Evolutionary conservation across 2,888 invertebrate species (phyloP).

Genomic region (Tenodera sinensis): DNA sequence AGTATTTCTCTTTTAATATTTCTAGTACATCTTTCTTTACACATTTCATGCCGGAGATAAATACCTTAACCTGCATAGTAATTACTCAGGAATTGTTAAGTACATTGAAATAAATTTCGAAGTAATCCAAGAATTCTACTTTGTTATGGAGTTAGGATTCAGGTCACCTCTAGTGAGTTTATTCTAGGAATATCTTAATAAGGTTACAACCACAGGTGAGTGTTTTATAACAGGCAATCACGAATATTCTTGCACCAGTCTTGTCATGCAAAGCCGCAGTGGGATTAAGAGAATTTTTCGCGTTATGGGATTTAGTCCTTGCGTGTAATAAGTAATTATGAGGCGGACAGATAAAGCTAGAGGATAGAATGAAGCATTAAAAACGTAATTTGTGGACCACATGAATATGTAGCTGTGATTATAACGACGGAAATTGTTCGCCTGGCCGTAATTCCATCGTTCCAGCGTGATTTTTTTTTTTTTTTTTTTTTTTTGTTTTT

Average conservation of each 20-base stretch:
- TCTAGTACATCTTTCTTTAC: no score
- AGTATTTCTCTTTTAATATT: no score
- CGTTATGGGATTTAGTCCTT: background rate
- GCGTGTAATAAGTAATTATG: background rate
- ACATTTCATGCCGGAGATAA: no score
- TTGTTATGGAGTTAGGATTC: background rate
- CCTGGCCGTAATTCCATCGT: background rate
- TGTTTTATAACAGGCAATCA: background rate
- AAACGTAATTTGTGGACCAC: background rate
- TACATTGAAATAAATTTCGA: no score
- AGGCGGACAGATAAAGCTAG: background rate
- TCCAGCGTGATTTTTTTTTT: background rate
- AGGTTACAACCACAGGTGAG: background rate
- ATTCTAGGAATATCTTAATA: background rate
- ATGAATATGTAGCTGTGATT: background rate
- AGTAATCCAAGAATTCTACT: no score
- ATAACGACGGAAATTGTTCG: background rate
- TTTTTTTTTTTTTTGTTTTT: no score
- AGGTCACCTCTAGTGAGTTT: background rate
- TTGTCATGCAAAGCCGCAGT: background rate
- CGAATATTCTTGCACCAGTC: background rate
- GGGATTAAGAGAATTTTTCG: background rate
- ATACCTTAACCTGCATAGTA: no score
- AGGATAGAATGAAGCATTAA: background rate
- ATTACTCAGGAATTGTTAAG: no score